Evolutionary conservation across 2,888 invertebrate genomes (phyloP).

Genomic region (Sisyra terminalis): DNA sequence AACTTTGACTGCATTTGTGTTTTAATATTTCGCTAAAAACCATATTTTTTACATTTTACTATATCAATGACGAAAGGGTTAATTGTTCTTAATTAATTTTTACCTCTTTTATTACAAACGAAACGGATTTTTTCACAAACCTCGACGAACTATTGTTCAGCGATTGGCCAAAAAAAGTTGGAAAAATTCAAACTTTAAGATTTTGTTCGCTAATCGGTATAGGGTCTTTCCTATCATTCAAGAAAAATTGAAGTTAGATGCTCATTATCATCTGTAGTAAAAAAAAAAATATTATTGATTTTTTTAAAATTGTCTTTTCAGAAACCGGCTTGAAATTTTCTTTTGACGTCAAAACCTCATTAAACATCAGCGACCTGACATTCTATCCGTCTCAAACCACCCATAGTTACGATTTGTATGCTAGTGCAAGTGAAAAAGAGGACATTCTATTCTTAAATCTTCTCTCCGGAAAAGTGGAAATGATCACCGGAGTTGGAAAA

Average conservation of each 20-base stretch:
- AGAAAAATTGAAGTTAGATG: background rate
- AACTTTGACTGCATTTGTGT: too few species aligned
- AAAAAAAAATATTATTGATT: background rate
- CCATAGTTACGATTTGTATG: slow-evolving; percentile 57
- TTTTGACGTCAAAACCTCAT: slow-evolving; percentile 57
- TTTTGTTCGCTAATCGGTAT: too few species aligned
- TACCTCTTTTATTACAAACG: too few species aligned
- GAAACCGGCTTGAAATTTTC: slow-evolving; percentile 46
- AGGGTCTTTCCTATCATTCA: too few species aligned
- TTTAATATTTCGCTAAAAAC: too few species aligned
- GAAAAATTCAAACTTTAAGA: too few species aligned
- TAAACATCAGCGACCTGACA: slow-evolving; percentile 53
- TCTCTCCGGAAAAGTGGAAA: slow-evolving; percentile 56
- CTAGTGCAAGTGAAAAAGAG: slow-evolving; percentile 52
- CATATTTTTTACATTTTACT: too few species aligned
- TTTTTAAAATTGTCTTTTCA: slow-evolving; percentile 19
- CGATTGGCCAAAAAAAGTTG: too few species aligned
- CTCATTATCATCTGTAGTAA: background rate
- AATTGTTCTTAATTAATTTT: too few species aligned
- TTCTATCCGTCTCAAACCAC: slow-evolving; percentile 55
- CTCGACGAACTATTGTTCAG: too few species aligned
- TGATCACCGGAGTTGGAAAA: slow-evolving; percentile 54
- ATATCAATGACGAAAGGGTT: too few species aligned
- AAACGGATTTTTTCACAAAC: too few species aligned
- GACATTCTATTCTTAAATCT: slow-evolving; percentile 55